A percentile compares a stretch with the other conserved stretches of the same genome.
Evolutionary conservation across 23 tunicate genomes (phyloP).

Genomic region (Ascidia mentula): DNA sequence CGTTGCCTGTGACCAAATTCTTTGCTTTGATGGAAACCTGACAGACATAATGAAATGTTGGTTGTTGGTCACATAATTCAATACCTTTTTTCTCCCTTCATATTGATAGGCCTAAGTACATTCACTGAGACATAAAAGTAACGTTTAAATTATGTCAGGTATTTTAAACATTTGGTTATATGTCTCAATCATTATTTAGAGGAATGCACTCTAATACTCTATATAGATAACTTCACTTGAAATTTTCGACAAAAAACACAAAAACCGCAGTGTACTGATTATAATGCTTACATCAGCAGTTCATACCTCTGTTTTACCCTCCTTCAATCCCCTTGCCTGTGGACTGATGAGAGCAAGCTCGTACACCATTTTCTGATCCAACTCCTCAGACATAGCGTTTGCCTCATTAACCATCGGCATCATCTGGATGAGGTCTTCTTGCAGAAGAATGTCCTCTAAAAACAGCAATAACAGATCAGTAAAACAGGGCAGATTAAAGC

Average conservation of each 20-base stretch:
- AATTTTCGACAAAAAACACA: too few species aligned
- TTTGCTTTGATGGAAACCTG: slow-evolving; percentile 77
- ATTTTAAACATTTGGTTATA: too few species aligned
- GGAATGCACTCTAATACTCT: too few species aligned
- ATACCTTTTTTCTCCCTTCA: too few species aligned
- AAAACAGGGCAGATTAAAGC: too few species aligned
- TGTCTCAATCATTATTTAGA: too few species aligned
- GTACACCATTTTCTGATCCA: slow-evolving; percentile 81
- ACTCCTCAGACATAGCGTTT: slow-evolving; percentile 83
- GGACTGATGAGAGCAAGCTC: slow-evolving; percentile 70
- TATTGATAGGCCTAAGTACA: too few species aligned
- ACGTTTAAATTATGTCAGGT: too few species aligned
- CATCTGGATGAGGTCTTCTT: slow-evolving; percentile 67
- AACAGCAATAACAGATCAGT: background rate
- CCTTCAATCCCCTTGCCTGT: slow-evolving; percentile 68
- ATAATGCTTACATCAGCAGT: too few species aligned
- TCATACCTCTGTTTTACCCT: slow-evolving; percentile 70
- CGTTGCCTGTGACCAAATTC: slow-evolving; percentile 63
- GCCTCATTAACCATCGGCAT: slow-evolving; percentile 92
- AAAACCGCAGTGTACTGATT: too few species aligned
- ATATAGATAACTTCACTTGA: too few species aligned
- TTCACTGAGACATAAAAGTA: too few species aligned
- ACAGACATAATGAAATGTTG: background rate
- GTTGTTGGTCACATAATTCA: background rate
- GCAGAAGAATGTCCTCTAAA: slow-evolving; percentile 82